Conservation (phyloP, 2,113 vertebrate genomes). For the Thunnus maccoyii region DNA sequence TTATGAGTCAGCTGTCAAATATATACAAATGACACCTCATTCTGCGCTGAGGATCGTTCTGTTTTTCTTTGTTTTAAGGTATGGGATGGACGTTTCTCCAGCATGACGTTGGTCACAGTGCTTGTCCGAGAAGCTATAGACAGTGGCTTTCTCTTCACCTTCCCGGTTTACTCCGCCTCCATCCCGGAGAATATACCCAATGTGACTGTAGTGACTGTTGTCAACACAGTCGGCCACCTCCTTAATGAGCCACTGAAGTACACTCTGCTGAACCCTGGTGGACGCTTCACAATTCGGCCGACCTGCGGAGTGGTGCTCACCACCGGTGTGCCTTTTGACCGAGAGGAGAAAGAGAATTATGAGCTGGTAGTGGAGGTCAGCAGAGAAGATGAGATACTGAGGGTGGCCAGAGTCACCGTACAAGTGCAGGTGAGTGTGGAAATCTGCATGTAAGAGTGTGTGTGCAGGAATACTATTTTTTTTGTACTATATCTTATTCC, state of each 20-base stretch:
- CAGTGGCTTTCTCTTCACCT: constrained; percentile 92
- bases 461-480: background rate
- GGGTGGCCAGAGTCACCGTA: constrained; percentile 92
- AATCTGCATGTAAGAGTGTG: constrained; percentile 28
- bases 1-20: constrained; percentile 6
- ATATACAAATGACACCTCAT: background rate
- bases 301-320: constrained; percentile 95
- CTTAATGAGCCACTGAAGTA: constrained; percentile 96
- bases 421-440: constrained; percentile 88
- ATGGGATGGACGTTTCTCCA: constrained; percentile 94
- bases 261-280: constrained; percentile 93
- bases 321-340: constrained; percentile 91
- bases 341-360: constrained; percentile 92
- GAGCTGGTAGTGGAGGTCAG: constrained; percentile 95
- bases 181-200: constrained; percentile 91
- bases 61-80: constrained; percentile 74
- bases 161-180: constrained; percentile 88
- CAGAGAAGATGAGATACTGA: constrained; percentile 90
- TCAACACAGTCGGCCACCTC: constrained; percentile 91
- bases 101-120: constrained; percentile 89
- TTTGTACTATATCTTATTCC: background rate
- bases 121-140: constrained; percentile 92
- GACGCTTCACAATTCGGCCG: constrained; percentile 91
- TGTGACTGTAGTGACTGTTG: constrained; percentile 89
- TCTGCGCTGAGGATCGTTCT: background rate